phyloP scores from a whole-genome alignment of 2,888 invertebrate genomes.

The Xylota sylvarum region DNA sequence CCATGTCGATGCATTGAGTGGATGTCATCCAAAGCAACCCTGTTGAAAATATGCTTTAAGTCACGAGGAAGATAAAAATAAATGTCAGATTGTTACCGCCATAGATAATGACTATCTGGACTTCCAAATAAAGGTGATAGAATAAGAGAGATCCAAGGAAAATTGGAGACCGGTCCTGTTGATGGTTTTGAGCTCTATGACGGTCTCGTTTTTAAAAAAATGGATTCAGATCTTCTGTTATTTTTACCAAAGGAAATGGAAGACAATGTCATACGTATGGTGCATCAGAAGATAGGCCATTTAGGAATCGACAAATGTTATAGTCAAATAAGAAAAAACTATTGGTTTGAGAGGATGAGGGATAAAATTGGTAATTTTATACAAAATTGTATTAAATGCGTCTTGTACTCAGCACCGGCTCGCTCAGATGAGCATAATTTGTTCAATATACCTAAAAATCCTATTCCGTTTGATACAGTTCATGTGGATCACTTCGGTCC shows the following conservation, averaged over 20 bases:
- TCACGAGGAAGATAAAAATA: not conserved
- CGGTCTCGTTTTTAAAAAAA: not conserved
- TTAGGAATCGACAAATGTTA: not conserved
- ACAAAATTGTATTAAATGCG: not conserved
- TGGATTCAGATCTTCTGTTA: constrained; percentile 5
- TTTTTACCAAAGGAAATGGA: constrained; percentile 32
- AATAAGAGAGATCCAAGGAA: constrained; percentile 10
- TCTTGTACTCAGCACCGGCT: constrained; percentile 13
- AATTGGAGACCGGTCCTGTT: constrained; percentile 9
- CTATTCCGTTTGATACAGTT: constrained; percentile 8
- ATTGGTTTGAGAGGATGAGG: too few relatives aligned
- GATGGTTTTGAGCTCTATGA: constrained; percentile 32
- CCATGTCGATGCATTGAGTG: constrained; percentile 11
- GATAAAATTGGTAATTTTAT: too few relatives aligned
- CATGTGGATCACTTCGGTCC: too few relatives aligned
- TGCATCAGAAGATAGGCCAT: constrained; percentile 23
- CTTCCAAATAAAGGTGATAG: constrained; percentile 12
- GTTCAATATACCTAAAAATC: constrained; percentile 14
- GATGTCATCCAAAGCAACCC: constrained; percentile 11
- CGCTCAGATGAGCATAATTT: constrained; percentile 7
- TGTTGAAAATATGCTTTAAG: not conserved
- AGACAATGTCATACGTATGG: constrained; percentile 12
- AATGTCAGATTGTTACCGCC: constrained; percentile 14
- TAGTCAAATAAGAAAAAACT: too few relatives aligned
- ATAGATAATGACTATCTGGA: constrained; percentile 16